phyloP scores from a whole-genome alignment of 1,140 invertebrate species.

The Uloborus diversus region DNA sequence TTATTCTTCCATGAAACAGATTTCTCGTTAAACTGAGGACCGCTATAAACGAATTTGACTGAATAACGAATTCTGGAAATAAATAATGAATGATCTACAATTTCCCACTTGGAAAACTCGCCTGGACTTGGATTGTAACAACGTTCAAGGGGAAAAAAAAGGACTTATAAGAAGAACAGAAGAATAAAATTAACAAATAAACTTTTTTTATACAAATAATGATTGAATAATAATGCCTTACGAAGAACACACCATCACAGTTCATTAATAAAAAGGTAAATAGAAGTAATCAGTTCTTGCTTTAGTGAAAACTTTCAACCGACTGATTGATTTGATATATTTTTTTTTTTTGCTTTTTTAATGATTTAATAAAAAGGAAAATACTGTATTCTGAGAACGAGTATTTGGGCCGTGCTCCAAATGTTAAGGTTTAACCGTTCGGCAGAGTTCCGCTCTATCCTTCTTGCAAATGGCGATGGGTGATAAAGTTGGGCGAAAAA shows the following conservation, averaged over 20 bases:
- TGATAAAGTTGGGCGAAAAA: conserved; percentile 45
- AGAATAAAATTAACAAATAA: conserved; percentile 21
- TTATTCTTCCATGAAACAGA: too few species aligned
- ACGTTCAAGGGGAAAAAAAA: not conserved
- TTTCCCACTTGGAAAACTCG: conserved; percentile 31
- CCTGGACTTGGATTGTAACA: conserved; percentile 26
- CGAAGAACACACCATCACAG: conserved; percentile 53
- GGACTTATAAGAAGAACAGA: too few species aligned
- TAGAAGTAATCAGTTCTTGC: conserved; percentile 25
- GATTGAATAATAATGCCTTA: conserved; percentile 37
- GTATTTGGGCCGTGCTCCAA: conserved; percentile 9
- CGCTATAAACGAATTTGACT: too few species aligned
- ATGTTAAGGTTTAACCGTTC: conserved; percentile 5
- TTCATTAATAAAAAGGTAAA: conserved; percentile 52
- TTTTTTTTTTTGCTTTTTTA: conserved; percentile 15
- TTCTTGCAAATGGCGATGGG: conserved; percentile 30
- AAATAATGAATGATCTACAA: not conserved
- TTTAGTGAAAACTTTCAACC: not conserved
- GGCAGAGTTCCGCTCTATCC: conserved; percentile 20
- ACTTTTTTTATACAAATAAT: conserved; percentile 29
- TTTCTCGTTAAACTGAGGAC: too few species aligned
- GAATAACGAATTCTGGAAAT: too few species aligned
- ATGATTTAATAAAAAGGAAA: conserved; percentile 56
- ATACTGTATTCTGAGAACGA: conserved; percentile 49
- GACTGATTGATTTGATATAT: conserved; percentile 13